Evolutionary conservation across 2,113 vertebrate species (phyloP).

Genomic region (Saguinus imperator): DNA sequence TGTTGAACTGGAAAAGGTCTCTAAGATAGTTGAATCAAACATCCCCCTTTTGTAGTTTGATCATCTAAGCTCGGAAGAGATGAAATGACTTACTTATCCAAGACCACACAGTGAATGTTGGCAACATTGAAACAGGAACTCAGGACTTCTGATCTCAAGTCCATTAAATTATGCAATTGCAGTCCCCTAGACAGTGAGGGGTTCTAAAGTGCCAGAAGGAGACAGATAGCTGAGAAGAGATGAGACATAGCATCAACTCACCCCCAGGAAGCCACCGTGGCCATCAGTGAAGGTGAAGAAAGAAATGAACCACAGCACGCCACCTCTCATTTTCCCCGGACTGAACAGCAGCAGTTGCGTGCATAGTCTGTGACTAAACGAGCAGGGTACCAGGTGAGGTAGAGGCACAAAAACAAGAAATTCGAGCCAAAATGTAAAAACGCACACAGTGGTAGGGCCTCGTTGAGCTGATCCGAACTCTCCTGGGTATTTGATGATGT

Average conservation of each 20-base stretch:
- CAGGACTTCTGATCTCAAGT: neutral
- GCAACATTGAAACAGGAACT: neutral
- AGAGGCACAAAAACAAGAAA: neutral
- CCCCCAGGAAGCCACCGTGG: neutral
- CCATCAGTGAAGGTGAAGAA: neutral
- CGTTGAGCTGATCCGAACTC: neutral
- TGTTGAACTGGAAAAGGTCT: neutral
- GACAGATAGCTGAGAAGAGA: neutral
- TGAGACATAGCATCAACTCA: neutral
- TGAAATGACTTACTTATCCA: neutral
- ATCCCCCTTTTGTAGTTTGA: neutral
- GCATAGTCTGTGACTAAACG: neutral
- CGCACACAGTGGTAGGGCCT: neutral
- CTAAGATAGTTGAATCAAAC: neutral
- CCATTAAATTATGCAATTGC: neutral
- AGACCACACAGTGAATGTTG: neutral
- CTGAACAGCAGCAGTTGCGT: neutral
- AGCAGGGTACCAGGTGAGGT: neutral
- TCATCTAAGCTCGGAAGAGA: neutral
- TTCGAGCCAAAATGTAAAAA: neutral
- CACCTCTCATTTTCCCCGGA: conserved; percentile 37
- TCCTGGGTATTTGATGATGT: neutral
- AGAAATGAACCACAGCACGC: neutral
- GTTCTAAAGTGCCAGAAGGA: neutral
- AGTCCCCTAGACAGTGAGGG: neutral